Conservation (phyloP, 2,888 invertebrate genomes). For the Calliphora vomitoria region DNA sequence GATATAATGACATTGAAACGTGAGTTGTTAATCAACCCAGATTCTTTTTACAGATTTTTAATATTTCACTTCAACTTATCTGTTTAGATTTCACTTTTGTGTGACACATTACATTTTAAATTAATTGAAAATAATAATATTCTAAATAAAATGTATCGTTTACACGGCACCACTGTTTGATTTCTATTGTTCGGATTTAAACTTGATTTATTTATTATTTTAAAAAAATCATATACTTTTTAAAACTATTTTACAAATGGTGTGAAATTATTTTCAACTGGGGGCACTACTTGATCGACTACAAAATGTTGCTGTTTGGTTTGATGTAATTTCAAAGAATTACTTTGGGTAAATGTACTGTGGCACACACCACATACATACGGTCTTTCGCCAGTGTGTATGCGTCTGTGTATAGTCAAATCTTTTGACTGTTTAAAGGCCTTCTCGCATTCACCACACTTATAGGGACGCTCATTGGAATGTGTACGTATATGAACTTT, state of each 20-base stretch:
- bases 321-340: slow-evolving; percentile 66
- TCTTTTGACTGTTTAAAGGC: slow-evolving; percentile 81
- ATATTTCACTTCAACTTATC: too few species aligned
- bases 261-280: slow-evolving; percentile 72
- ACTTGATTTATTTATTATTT: slow-evolving; percentile 9
- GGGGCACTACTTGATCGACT: slow-evolving; percentile 65
- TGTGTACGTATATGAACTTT: slow-evolving; percentile 66
- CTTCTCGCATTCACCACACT: slow-evolving; percentile 79
- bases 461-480: slow-evolving; percentile 76
- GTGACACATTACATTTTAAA: too few species aligned
- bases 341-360: slow-evolving; percentile 74
- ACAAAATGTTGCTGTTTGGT: slow-evolving; percentile 63
- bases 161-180: too few species aligned
- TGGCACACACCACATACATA: slow-evolving; percentile 79
- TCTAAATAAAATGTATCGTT: too few species aligned
- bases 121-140: too few species aligned
- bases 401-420: slow-evolving; percentile 78
- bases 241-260: slow-evolving; percentile 77
- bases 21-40: too few species aligned
- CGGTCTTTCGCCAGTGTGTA: slow-evolving; percentile 74
- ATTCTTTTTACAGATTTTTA: too few species aligned
- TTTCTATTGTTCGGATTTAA: too few species aligned
- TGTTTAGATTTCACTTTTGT: too few species aligned
- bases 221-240: too few species aligned
- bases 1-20: too few species aligned